These are phyloP conservation scores for Lutraria lutraria DNA, from an alignment of 2,888 invertebrate species.

Conservation along the genomic window DNA sequence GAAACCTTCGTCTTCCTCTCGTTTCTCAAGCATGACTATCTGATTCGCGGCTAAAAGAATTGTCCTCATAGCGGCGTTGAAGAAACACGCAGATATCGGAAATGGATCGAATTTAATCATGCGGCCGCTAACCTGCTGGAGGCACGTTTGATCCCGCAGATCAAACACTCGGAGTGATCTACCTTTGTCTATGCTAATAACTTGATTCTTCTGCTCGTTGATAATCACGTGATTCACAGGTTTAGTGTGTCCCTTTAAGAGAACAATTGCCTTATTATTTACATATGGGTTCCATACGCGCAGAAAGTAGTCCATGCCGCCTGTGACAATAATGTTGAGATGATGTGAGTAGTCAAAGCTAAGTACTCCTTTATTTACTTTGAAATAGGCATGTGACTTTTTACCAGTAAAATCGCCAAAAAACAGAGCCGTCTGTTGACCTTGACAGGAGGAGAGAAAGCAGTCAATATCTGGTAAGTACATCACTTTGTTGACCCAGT, in stretches of 20 bases:
- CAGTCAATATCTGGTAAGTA: constrained; percentile 90
- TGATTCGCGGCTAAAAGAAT: constrained; percentile 77
- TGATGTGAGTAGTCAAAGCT: constrained; percentile 85
- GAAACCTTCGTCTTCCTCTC: constrained; percentile 74
- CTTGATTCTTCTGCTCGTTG: constrained; percentile 90
- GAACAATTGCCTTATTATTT: constrained; percentile 90
- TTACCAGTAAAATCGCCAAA: constrained; percentile 89
- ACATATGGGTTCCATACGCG: constrained; percentile 94
- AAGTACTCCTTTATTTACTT: constrained; percentile 88
- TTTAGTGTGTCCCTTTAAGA: constrained; percentile 88
- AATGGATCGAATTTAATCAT: constrained; percentile 74
- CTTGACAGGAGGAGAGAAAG: constrained; percentile 91
- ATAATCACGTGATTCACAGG: constrained; percentile 90
- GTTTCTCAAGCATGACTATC: constrained; percentile 74
- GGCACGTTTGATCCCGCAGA: constrained; percentile 89
- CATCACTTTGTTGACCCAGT: constrained; percentile 91
- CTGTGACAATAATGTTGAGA: constrained; percentile 87
- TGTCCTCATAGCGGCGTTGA: constrained; percentile 73
- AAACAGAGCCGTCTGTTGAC: constrained; percentile 89
- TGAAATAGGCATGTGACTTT: constrained; percentile 88
- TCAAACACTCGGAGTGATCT: constrained; percentile 93
- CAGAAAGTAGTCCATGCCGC: constrained; percentile 92
- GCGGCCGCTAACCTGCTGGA: constrained; percentile 89
- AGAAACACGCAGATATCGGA: constrained; percentile 72
- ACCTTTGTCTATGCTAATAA: constrained; percentile 92